These are phyloP conservation scores for Emydura subglobosa DNA, from an alignment of 2,113 vertebrate species.

Conservation along the genomic window DNA sequence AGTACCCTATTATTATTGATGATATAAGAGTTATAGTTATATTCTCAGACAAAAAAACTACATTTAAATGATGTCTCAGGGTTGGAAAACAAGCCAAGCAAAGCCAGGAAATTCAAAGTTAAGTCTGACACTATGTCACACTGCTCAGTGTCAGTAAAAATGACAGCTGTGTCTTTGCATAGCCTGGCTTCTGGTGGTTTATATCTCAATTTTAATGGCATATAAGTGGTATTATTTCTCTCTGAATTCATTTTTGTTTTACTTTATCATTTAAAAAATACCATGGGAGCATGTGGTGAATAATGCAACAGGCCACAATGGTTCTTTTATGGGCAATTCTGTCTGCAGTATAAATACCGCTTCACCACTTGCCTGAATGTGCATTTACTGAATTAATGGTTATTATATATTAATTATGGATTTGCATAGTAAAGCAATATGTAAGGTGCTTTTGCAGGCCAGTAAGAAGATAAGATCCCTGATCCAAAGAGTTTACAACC, in stretches of 20 bases:
- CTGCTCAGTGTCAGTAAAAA: constrained; percentile 67
- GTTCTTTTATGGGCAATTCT: background rate
- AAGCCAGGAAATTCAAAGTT: constrained; percentile 71
- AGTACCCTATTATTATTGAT: constrained; percentile 78
- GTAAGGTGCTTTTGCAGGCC: background rate
- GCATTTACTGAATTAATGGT: background rate
- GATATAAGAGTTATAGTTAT: constrained; percentile 78
- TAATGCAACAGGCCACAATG: background rate
- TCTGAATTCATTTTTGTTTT: constrained; percentile 51
- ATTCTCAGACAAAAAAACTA: constrained; percentile 70
- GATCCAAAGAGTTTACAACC: background rate
- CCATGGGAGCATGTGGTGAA: background rate
- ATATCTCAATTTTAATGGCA: constrained; percentile 66
- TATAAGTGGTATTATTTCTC: constrained; percentile 19
- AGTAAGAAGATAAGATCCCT: background rate
- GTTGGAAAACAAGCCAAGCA: constrained; percentile 68
- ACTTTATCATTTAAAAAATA: constrained; percentile 36
- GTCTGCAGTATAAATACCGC: background rate
- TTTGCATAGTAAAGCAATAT: background rate
- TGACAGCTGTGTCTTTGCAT: constrained; percentile 64
- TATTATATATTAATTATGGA: background rate
- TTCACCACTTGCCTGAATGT: background rate
- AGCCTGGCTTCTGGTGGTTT: constrained; percentile 59
- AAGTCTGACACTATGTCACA: constrained; percentile 67
- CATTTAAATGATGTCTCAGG: constrained; percentile 71